Evolutionary conservation across 2,888 invertebrate genomes (phyloP).

Genomic region (Aphodius sticticus): DNA sequence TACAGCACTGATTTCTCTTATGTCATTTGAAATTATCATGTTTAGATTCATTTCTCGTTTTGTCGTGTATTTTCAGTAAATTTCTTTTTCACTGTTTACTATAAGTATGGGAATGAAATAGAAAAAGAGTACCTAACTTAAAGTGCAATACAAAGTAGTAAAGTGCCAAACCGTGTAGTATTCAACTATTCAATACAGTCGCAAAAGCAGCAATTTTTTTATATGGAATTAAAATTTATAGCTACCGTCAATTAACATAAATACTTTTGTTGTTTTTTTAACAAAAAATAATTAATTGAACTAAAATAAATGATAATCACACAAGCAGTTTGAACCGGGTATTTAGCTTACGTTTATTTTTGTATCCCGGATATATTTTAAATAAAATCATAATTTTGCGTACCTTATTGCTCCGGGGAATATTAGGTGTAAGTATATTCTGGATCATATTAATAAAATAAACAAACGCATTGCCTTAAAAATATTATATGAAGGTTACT

Average conservation of each 20-base stretch:
- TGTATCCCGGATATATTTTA: not conserved
- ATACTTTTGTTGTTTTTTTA: not conserved
- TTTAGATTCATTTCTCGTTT: not conserved
- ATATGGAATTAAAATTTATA: not conserved
- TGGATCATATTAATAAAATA: not conserved
- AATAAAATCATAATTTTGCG: slow-evolving; percentile 4
- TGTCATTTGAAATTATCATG: not conserved
- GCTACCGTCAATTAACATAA: not conserved
- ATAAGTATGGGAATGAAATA: too few species aligned
- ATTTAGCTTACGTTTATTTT: not conserved
- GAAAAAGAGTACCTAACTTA: too few species aligned
- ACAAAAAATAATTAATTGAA: not conserved
- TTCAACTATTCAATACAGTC: too few species aligned
- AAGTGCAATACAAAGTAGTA: too few species aligned
- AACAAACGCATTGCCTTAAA: not conserved
- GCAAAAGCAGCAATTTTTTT: not conserved
- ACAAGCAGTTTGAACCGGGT: not conserved
- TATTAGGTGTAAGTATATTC: not conserved
- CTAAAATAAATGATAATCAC: not conserved
- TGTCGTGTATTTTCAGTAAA: too few species aligned
- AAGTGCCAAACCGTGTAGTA: too few species aligned
- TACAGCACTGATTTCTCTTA: not conserved
- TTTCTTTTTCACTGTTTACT: too few species aligned
- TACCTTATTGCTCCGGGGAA: not conserved
- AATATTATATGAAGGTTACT: not conserved